Evolutionary conservation across 2,888 invertebrate genomes (phyloP), one percentile per base, ranked within the genome.

Genomic region (Druceiella hillmani): DNA sequence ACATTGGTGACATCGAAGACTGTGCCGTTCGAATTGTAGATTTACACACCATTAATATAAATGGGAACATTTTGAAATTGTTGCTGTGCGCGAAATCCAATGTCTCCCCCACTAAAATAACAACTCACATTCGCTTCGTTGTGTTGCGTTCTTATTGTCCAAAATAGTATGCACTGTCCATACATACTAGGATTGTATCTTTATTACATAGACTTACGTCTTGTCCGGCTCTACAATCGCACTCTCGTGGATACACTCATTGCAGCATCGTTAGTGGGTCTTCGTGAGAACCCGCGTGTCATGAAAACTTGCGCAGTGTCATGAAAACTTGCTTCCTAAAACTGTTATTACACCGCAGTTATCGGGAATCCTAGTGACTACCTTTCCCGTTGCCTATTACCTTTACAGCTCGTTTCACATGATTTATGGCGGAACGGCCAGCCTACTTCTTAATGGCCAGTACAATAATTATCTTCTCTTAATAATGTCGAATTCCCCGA

Each of bases 221-320:
- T 33, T 33, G n/a, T n/a, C 33, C 3, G 33, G 24, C 13, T 17
- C 17, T 11, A 20, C 16, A 11, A 17, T 33, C 3, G 20, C 22
- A 6, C 13, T 33, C 3, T 13, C 12, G 9, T 22, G 20, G 12
- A 36, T 36, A 5, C 17, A 27, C 6, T 27, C 35, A 4, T 6
- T 17, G 2, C 27, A 27, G 9, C 17, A 26, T n/a, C 30, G 36
- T 7, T 36, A 22, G 30, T 22, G 22, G 15, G 30, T 24, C 3
- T 36, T 36, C 11, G 36, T 36, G 4, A 17, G 22, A 7, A 36
- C 17, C 11, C 36, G 36, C 12, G 22, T 29, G 4, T n/a, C n/a
- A n/a, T n/a, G n/a, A n/a, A 10, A 29, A 13, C 12, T 16, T 22
- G 24, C 30, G 6, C 30, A 20, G 16, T 22, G 22, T 7, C 6